These are phyloP conservation scores for Gobiocypris rarus DNA, from an alignment of 2,113 vertebrate species.

Conservation along the genomic window DNA sequence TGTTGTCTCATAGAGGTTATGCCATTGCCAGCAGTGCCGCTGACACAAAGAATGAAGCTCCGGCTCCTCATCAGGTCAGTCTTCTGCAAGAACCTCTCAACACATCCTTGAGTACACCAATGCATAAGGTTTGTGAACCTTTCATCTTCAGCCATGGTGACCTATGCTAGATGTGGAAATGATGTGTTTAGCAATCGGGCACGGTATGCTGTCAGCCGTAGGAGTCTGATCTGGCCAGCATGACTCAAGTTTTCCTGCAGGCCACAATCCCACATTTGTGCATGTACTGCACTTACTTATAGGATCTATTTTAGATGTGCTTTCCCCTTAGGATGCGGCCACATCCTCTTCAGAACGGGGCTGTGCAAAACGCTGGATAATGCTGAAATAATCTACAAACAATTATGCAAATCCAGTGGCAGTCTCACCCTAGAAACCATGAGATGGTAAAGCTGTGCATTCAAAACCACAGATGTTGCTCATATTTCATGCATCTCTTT, in stretches of 20 bases:
- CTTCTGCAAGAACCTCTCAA: slow-evolving; percentile 37
- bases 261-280: slow-evolving; percentile 72
- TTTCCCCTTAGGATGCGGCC: slow-evolving; percentile 74
- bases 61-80: slow-evolving; percentile 84
- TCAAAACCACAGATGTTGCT: slow-evolving; percentile 59
- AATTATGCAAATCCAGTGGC: slow-evolving; percentile 75
- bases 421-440: slow-evolving; percentile 55
- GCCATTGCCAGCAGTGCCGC: slow-evolving; percentile 92
- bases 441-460: slow-evolving; percentile 59
- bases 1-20: slow-evolving; percentile 83
- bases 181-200: slow-evolving; percentile 70
- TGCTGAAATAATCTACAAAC: slow-evolving; percentile 77
- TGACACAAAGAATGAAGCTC: slow-evolving; percentile 89
- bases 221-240: slow-evolving; percentile 77
- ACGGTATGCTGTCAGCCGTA: slow-evolving; percentile 72
- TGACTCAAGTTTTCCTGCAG: slow-evolving; percentile 80
- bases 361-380: slow-evolving; percentile 57
- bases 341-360: slow-evolving; percentile 68
- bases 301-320: slow-evolving; percentile 77
- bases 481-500: slow-evolving; percentile 56
- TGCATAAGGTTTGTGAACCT: neutral
- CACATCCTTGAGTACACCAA: neutral
- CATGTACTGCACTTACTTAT: slow-evolving; percentile 73
- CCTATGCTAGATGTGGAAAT: slow-evolving; percentile 62
- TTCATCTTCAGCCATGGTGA: slow-evolving; percentile 51